Evolutionary conservation across 2,797 vertebrate genomes (phyloP).

Genomic region (Xiphorhynchus erythropygius): DNA sequence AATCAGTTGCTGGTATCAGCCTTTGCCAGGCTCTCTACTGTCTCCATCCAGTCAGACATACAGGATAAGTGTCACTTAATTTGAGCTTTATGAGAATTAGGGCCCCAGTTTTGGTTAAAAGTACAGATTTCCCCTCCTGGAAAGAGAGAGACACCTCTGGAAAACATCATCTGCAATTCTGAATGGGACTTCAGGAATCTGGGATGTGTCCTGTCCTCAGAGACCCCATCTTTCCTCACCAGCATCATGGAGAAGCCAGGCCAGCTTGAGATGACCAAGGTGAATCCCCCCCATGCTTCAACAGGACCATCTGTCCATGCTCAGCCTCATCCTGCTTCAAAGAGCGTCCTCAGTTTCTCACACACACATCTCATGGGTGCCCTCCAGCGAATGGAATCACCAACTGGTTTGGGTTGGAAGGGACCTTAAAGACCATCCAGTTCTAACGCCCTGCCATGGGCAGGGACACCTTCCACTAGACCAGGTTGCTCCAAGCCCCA

Average conservation of each 20-base stretch:
- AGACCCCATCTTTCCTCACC: neutral
- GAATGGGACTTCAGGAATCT: neutral
- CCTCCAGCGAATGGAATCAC: neutral
- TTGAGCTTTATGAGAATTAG: neutral
- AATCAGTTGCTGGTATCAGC: neutral
- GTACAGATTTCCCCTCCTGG: neutral
- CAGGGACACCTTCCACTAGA: neutral
- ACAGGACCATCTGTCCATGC: neutral
- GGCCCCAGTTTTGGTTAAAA: neutral
- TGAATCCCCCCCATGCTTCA: rapidly evolving
- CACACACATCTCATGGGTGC: neutral
- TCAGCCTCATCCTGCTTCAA: neutral
- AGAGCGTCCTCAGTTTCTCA: neutral
- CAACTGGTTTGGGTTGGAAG: neutral
- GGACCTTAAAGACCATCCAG: neutral
- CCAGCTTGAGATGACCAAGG: neutral
- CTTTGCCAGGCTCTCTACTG: neutral
- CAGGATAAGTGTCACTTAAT: neutral
- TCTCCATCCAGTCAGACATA: neutral
- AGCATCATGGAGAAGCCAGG: neutral
- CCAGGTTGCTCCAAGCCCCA: neutral
- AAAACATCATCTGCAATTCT: neutral
- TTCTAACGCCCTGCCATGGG: neutral
- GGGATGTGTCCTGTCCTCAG: neutral
- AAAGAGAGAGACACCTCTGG: neutral